Evolutionary conservation across 2,113 vertebrate genomes (phyloP), one percentile per base, ranked within the genome.

Genomic region (Otus sunia): DNA sequence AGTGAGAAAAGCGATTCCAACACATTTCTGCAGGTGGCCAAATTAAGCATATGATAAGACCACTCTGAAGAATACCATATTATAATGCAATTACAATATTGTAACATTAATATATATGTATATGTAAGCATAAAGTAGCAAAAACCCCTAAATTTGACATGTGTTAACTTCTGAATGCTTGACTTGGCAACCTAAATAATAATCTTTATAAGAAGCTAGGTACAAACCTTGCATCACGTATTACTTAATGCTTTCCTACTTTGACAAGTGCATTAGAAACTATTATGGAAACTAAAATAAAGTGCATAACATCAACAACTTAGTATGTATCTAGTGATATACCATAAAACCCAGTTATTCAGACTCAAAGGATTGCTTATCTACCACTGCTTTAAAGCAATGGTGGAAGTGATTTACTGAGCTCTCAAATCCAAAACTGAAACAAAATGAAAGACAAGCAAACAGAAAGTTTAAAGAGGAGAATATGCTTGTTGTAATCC

Each of bases 1-100:
- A 83, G 62, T 52, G 52, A 78, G 75, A 96, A 91, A 55, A 93
- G 37, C 53, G 19, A 92, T 76, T 83, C 34, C 55, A 88, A 75
- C 27, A 79, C 49, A 80, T 79, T 88, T 83, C 34, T 93, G 49
- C 75, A 90, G 63, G 59, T 73, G 53, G 18, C 13, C 23, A 90
- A 88, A 86, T 14, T 25, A 77, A 92, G 30, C 30, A 74, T 72
- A 82, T 56, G 36, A 73, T 29, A 77, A 85, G 52, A 91, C 55
- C 36, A 69, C 45, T 79, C n/a, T 72, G 78, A 88, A 94, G 86
- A 93, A 69, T 26, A 56, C 2, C 13, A 3, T 53, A 47, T n/a
- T 47, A 69, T n/a, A 63, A 59, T 53, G 26, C 10, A 43, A 64
- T 56, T 86, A 67, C 2, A 12, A 47, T 72, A 92, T 2, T 30